A percentile compares a stretch with the other conserved stretches of the same genome.
Evolutionary conservation across 2,113 vertebrate species (phyloP).

Genomic region (Amblyornis subalaris): DNA sequence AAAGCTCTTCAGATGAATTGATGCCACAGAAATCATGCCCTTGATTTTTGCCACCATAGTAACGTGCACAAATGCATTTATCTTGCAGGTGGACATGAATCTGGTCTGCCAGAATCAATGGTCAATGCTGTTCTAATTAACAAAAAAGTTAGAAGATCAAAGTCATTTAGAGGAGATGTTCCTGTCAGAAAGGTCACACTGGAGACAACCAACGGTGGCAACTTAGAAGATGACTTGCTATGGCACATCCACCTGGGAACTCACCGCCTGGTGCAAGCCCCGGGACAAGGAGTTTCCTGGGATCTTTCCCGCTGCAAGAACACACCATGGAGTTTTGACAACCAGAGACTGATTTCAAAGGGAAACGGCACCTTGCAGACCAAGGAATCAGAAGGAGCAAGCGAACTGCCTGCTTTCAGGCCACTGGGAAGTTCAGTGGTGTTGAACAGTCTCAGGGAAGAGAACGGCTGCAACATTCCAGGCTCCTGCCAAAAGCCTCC

Average conservation of each 20-base stretch:
- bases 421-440: neutral
- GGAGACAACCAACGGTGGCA: neutral
- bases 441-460: neutral
- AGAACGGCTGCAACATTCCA: neutral
- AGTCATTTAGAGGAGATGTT: conserved; percentile 31
- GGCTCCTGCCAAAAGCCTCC: neutral
- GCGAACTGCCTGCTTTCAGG: neutral
- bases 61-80: neutral
- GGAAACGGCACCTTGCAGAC: neutral
- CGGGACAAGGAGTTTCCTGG: neutral
- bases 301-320: neutral
- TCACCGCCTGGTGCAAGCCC: conserved; percentile 49
- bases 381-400: neutral
- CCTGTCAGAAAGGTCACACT: conserved; percentile 41
- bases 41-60: neutral
- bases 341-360: neutral
- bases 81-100: conserved; percentile 45
- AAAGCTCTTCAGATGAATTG: neutral
- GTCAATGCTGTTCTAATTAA: conserved; percentile 69
- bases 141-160: conserved; percentile 34
- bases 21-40: neutral
- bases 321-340: neutral
- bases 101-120: conserved; percentile 38
- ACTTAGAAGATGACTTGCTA: neutral
- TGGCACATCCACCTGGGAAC: conserved; percentile 78